These are phyloP conservation scores for Pararge aegeria DNA, from an alignment of 1,140 invertebrate genomes.

Conservation along the genomic window DNA sequence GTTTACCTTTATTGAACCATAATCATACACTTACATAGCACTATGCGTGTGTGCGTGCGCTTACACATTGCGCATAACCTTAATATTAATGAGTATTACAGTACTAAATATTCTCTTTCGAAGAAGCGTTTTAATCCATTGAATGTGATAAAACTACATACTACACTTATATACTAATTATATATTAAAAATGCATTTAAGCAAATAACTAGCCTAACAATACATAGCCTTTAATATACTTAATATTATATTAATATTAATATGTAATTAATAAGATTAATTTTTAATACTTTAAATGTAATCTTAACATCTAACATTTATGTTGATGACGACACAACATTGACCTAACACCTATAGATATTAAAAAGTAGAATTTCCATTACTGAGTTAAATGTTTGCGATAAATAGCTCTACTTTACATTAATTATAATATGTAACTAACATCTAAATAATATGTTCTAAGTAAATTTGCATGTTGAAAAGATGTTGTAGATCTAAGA, in stretches of 20 bases:
- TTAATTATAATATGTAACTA: constrained; percentile 7
- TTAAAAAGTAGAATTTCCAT: constrained; percentile 37
- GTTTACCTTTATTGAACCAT: constrained; percentile 30
- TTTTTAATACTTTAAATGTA: constrained; percentile 30
- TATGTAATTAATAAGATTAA: constrained; percentile 3
- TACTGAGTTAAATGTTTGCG: constrained; percentile 27
- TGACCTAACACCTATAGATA: constrained; percentile 8
- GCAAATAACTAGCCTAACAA: not conserved
- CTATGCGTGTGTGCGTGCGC: constrained; percentile 50
- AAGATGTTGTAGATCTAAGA: constrained; percentile 6
- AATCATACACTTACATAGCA: constrained; percentile 41
- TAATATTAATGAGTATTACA: constrained; percentile 72
- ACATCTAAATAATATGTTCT: constrained; percentile 10
- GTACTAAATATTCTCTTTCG: constrained; percentile 53
- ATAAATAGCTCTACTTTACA: not conserved
- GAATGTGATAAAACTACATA: constrained; percentile 57
- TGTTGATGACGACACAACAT: constrained; percentile 66
- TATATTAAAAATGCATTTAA: not conserved
- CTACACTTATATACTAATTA: constrained; percentile 13
- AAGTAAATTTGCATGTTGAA: constrained; percentile 14
- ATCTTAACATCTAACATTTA: constrained; percentile 33
- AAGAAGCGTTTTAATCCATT: constrained; percentile 44
- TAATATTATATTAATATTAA: constrained; percentile 11
- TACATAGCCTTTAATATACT: not conserved
- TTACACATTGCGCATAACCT: constrained; percentile 27